Percentiles rank a stretch among this genome's conserved stretches.
Evolutionary conservation across 2,888 invertebrate genomes (phyloP).

Genomic region (Agrotis ipsilon): DNA sequence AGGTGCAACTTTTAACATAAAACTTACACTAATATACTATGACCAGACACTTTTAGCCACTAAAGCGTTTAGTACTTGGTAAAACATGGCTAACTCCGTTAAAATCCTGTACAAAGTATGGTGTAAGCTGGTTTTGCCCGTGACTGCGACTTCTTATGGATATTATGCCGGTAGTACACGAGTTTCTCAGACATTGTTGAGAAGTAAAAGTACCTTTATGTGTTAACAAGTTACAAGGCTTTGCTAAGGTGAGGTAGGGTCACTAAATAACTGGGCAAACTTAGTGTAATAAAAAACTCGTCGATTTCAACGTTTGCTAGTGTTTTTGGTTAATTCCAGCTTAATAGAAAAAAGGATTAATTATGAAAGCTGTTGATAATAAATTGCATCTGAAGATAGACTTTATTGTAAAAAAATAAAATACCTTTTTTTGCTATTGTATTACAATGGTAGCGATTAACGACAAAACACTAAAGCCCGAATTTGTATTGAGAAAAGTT

Average conservation of each 20-base stretch:
- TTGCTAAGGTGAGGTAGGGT: neutral
- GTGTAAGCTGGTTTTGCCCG: constrained; percentile 27
- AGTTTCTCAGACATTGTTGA: constrained; percentile 24
- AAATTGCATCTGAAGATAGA: too few relatives aligned
- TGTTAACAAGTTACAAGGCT: constrained; percentile 10
- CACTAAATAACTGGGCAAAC: neutral
- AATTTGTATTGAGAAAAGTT: constrained; percentile 58
- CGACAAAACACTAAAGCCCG: neutral
- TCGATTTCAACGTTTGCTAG: too few relatives aligned
- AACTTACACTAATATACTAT: constrained; percentile 59
- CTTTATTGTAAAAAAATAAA: too few relatives aligned
- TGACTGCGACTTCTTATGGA: constrained; percentile 34
- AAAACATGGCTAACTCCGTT: constrained; percentile 50
- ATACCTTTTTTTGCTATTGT: too few relatives aligned
- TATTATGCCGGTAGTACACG: constrained; percentile 23
- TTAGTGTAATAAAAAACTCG: neutral
- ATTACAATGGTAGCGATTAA: too few relatives aligned
- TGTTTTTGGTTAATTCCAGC: too few relatives aligned
- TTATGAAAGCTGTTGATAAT: too few relatives aligned
- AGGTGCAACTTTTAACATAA: constrained; percentile 63
- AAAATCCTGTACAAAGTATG: constrained; percentile 52
- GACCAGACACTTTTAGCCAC: constrained; percentile 57
- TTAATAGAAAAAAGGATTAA: too few relatives aligned
- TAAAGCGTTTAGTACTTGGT: constrained; percentile 62
- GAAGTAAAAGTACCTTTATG: neutral